Base-by-base conservation (phyloP, 2,888 invertebrate species). In the Onthophagus sagittarius region DNA sequence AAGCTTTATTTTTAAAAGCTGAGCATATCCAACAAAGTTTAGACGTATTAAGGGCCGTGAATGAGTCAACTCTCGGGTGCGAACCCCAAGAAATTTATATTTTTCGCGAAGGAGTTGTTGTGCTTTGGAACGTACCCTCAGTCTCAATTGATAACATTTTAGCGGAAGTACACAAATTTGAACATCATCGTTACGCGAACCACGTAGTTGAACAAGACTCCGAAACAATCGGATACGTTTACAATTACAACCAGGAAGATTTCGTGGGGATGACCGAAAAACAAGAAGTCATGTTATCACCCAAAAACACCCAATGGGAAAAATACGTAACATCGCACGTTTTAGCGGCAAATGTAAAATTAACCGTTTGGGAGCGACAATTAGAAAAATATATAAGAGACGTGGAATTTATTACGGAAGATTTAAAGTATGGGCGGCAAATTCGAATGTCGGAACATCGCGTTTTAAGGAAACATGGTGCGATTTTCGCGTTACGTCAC, bases 201-300 rank as follows among this genome's bases (percentile, higher is more conserved):
- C n/a, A 14, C 33, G 15, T 14, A 5, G 39, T 15, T 7, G 23
- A 64, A 3, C 15, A 64, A 9, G 64, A 64, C 9, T 70, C 39
- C 6, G 9, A 70, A 13, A 33, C 70, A 14, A 70, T 39, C 13
- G 33, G n/a, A 5, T 39, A 15, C 15, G 15, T 15, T 32, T 70
- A 70, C 9, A 64, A 64, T 64, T 64, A 64, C 14, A 15, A 64
- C 1, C 64, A 64, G 9, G 62, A 72, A 69, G 63, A 72, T 23
- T 77, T 14, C 15, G 64, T 64, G 13, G 64, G 64, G 14, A 5
- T 64, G 23, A 14, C 64, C 9, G 15, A 23, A 15, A 64, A 11
- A 3, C n/a, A 64, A 7, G 13, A 64, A 13, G 3, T 64, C 64
- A 13, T 64, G 13, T 15, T 64, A 13, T 13, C 64, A 5, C 64